Conservation (phyloP, 1,140 invertebrate species). For the roundworm (Caenorhabditis elegans) region DNA sequence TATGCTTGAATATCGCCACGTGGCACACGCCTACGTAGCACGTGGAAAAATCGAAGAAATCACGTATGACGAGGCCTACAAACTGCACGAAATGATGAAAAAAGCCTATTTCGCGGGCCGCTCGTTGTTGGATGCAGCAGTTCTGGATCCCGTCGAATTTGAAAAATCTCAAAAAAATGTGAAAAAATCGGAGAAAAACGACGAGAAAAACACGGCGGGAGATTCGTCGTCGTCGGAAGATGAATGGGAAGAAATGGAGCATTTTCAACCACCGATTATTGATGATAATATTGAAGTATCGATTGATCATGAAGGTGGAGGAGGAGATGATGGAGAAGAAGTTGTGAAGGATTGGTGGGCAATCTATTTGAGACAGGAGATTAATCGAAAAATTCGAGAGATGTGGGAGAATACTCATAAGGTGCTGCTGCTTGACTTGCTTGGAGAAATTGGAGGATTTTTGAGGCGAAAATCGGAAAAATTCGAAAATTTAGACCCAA, state of each 20-base stretch:
- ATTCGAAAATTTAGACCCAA: too few species aligned
- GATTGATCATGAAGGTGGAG: constrained; percentile 5
- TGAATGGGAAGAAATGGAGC: constrained; percentile 13
- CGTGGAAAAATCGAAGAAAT: constrained; percentile 3
- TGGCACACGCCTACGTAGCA: not conserved
- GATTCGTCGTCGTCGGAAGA: constrained; percentile 22
- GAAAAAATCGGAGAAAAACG: not conserved
- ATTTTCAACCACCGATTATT: not conserved
- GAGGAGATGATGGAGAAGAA: not conserved
- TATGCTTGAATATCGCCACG: not conserved
- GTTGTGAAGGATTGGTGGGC: constrained; percentile 30
- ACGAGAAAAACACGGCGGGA: too few species aligned
- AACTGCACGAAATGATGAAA: not conserved
- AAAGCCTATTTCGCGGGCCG: not conserved
- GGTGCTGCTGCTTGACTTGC: not conserved
- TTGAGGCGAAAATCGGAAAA: not conserved
- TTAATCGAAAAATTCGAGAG: constrained; percentile 42
- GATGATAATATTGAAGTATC: constrained; percentile 13
- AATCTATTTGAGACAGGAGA: constrained; percentile 22
- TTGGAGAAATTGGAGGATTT: not conserved
- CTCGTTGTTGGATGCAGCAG: not conserved
- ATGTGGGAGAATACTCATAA: constrained; percentile 34
- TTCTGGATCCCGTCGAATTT: not conserved
- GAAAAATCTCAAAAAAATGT: not conserved
- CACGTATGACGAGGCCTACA: not conserved